Percentiles rank a stretch among this genome's conserved stretches.
phyloP scores from a whole-genome alignment of 2,113 vertebrate genomes.

The Mobula birostris region DNA sequence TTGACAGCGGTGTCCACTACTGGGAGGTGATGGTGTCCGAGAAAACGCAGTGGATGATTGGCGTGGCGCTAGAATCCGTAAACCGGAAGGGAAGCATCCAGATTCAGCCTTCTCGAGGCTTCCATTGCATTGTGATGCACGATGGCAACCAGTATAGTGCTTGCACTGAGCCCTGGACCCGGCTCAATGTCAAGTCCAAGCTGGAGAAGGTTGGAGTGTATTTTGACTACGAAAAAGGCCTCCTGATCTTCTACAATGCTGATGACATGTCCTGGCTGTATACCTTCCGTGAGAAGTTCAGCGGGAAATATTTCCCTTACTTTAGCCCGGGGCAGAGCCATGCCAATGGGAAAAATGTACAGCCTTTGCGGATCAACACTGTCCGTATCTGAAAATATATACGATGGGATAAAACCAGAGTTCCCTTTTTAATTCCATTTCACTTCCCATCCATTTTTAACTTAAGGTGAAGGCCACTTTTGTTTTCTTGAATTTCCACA shows the following conservation, averaged over 20 bases:
- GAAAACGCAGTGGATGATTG: conserved; percentile 98
- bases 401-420: not conserved
- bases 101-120: conserved; percentile 87
- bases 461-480: not conserved
- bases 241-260: conserved; percentile 95
- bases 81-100: conserved; percentile 95
- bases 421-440: not conserved
- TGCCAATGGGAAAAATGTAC: conserved; percentile 93
- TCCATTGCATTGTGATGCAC: conserved; percentile 98
- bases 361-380: conserved; percentile 88
- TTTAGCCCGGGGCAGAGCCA: conserved; percentile 97
- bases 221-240: conserved; percentile 87
- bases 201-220: conserved; percentile 96
- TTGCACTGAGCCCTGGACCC: conserved; percentile 96
- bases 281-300: conserved; percentile 88
- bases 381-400: conserved; percentile 71
- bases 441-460: not conserved
- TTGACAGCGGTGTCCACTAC: conserved; percentile 79
- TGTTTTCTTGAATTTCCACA: not conserved
- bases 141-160: conserved; percentile 97
- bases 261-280: conserved; percentile 99
- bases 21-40: conserved; percentile 98
- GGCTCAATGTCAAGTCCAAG: conserved; percentile 90
- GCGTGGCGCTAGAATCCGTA: conserved; percentile 82
- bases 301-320: conserved; percentile 82